Base-by-base conservation (phyloP, 2,113 vertebrate species). In the Poicephalus meyeri region DNA sequence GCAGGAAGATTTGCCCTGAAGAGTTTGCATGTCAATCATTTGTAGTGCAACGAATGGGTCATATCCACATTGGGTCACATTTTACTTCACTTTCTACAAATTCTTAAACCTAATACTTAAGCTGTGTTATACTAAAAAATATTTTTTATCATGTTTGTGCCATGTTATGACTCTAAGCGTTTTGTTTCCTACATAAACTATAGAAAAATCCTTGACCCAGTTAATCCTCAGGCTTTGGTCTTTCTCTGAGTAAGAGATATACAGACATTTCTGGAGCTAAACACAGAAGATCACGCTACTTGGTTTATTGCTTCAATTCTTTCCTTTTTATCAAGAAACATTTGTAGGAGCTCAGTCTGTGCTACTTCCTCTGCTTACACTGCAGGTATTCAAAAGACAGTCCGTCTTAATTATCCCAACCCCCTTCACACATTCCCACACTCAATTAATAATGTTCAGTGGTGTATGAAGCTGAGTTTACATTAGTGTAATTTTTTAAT, bases 371-470 rank as follows among this genome's bases (percentile, higher is more conserved):
- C 77, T 96, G 90, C 90, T 97, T 84, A 68, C 93, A 47, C 76
- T 84, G 86, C 69, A 96, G 92, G 86, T 91, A 86, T 93, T 96
- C 88, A 91, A 91, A 96, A 94, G 89, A 89, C 71, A 90, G 93
- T 82, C 93, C 87, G 81, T 70, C 88, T 88, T 96, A 96, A 97
- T 96, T 96, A 95, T 88, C 76, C 90, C 81, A 94, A 66, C 95
- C 92, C 91, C 83, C 72, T 95, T 95, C 88, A 95, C 82, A 93
- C 93, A 94, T 94, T 55, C 93, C 44, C 86, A 88, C 91, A 96
- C 88, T 77, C 95, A 97, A 96, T 97, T 97, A 97, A 97, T 96
- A 96, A 96, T 88, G 95, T 84, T 96, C 94, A 95, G 80, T 89
- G 95, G 92, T 95, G 95, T 96, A 93, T 94, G 95, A 94, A 96